Evolutionary conservation across 1,140 invertebrate species (phyloP).

Genomic region (Drosophila lacertosa): DNA sequence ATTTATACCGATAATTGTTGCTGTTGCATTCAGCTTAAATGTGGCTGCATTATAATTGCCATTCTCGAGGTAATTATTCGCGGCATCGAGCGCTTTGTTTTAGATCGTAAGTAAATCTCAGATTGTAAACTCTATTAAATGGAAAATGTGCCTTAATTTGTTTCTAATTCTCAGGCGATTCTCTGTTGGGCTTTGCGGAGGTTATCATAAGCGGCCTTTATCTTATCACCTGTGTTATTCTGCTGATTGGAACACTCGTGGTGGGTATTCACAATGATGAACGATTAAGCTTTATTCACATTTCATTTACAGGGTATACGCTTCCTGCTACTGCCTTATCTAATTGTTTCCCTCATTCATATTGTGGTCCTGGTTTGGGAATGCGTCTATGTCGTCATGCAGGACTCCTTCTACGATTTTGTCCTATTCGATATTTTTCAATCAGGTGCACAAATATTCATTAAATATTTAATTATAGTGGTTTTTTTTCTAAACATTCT

Average conservation of each 20-base stretch:
- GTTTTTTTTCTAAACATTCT: not conserved
- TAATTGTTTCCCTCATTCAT: constrained; percentile 44
- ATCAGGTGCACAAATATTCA: constrained; percentile 27
- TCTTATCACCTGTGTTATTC: constrained; percentile 44
- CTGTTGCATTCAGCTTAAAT: constrained; percentile 52
- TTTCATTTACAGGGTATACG: constrained; percentile 18
- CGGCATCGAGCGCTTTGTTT: constrained; percentile 51
- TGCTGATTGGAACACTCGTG: constrained; percentile 52
- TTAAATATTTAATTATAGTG: not conserved
- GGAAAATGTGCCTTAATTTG: not conserved
- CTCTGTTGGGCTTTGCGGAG: constrained; percentile 28
- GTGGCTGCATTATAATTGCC: constrained; percentile 64
- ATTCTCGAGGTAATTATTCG: constrained; percentile 57
- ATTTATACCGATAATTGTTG: constrained; percentile 62
- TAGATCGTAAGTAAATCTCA: constrained; percentile 55
- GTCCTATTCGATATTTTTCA: constrained; percentile 53
- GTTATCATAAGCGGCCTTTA: constrained; percentile 54
- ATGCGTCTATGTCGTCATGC: constrained; percentile 24
- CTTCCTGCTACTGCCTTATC: constrained; percentile 47
- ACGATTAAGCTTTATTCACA: not conserved
- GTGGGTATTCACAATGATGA: constrained; percentile 12
- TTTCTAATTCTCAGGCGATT: constrained; percentile 35
- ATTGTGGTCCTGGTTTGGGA: constrained; percentile 35
- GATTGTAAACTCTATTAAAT: not conserved
- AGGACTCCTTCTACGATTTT: constrained; percentile 48